Base-by-base conservation (phyloP, 1,140 invertebrate genomes). In the Venturia canescens region DNA sequence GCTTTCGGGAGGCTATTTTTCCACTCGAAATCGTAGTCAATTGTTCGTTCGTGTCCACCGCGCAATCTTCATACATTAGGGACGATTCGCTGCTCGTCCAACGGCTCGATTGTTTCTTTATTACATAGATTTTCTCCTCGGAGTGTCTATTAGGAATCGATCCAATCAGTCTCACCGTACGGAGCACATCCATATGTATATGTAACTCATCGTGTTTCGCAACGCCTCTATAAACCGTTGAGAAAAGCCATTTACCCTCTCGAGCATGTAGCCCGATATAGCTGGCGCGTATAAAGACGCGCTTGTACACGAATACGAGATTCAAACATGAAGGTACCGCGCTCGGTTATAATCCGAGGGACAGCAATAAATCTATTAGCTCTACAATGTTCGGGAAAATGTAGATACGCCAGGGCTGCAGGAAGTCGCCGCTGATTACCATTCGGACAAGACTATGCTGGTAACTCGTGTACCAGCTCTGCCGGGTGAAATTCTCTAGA, bases 311-410 rank as follows among this genome's bases (percentile, higher is more conserved):
- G 5, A 23, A 50, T 6, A 27, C 21, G 69, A 38, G 34, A 48
- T 48, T 18, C 34, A 38, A 71, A 21, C 69, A 48, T 71, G 31
- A 7, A 15, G 3, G 34, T 23, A 48, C 48, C 15, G 44, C 4
- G 0, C 21, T 34, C 23, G 27, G 53, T 29, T 63, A 38, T 76
- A 31, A 76, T 76, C 53, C 53, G 27, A 76, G 27, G 53, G 15
- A 63, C 11, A 13, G 74, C 74, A 60, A 76, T 76, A 60, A 76
- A 29, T 76, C 74, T 13, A 48, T 29, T 21, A 63, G 27, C 38
- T 60, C 16, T 60, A 76, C 16, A 29, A 60, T 53, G 53, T 76
- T 50, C 27, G 29, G 53, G 31, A 27, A 53, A 57, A 31, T n/a
- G 27, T 31, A 18, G 27, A 69, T 31, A 18, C n/a, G 66, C 63